These are phyloP conservation scores for Dasyornis broadbenti DNA, from an alignment of 2,113 vertebrate genomes.

Conservation along the genomic window DNA sequence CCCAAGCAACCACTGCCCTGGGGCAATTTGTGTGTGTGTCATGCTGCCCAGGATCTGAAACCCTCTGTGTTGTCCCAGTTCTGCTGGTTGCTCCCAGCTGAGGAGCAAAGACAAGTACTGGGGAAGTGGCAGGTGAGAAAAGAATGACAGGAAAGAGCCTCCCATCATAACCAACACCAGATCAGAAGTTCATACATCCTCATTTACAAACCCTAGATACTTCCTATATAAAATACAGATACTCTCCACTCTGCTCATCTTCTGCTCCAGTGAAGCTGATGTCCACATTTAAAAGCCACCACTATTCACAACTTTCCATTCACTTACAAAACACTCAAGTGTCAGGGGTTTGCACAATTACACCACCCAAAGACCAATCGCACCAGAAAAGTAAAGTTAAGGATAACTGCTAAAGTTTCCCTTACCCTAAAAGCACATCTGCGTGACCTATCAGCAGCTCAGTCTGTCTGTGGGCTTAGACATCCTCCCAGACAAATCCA, in stretches of 20 bases:
- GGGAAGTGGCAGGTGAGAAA: background rate
- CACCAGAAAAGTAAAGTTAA: background rate
- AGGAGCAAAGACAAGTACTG: background rate
- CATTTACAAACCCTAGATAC: background rate
- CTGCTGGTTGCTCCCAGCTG: background rate
- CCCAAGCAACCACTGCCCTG: background rate
- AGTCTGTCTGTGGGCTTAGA: background rate
- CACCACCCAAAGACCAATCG: background rate
- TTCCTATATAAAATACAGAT: background rate
- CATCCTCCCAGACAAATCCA: background rate
- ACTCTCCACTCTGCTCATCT: background rate
- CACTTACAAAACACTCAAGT: background rate
- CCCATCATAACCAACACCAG: background rate
- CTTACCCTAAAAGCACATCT: background rate
- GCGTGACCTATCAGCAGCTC: rapidly evolving
- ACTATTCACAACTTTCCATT: background rate
- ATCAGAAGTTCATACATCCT: background rate
- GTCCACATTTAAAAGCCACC: background rate
- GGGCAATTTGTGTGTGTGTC: too few species aligned
- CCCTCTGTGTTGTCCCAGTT: background rate
- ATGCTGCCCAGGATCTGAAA: background rate
- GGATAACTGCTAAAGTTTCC: background rate
- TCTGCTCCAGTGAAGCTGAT: background rate
- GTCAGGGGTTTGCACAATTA: background rate
- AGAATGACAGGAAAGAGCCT: background rate